phyloP scores from a whole-genome alignment of 2,113 vertebrate species.

The Protobothrops mucrosquamatus region DNA sequence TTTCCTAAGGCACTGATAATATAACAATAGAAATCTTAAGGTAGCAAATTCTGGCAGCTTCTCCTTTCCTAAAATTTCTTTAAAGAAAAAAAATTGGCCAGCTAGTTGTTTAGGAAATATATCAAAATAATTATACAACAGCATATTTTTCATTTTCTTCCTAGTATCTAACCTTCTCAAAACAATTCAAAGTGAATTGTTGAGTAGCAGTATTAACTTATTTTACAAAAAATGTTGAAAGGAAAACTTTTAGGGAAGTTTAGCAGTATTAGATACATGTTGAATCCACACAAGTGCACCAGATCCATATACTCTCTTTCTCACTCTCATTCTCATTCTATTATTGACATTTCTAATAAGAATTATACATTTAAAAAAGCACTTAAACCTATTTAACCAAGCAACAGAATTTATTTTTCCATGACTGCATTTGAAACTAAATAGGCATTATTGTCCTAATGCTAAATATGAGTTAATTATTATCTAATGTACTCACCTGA shows the following conservation, averaged over 20 bases:
- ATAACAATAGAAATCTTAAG: not conserved
- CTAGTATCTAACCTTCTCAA: not conserved
- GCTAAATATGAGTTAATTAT: not conserved
- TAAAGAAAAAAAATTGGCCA: not conserved
- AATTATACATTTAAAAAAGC: not conserved
- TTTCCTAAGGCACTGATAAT: not conserved
- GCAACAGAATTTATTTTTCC: not conserved
- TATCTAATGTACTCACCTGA: slow-evolving; percentile 76
- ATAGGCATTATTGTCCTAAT: not conserved
- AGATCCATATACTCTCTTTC: not conserved
- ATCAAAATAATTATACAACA: not conserved
- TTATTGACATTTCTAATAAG: not conserved
- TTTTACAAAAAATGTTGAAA: not conserved
- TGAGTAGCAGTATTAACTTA: not conserved
- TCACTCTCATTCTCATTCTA: not conserved
- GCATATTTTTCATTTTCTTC: not conserved
- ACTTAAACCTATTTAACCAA: not conserved
- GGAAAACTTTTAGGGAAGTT: not conserved
- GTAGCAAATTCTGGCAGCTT: not conserved
- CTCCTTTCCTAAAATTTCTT: not conserved
- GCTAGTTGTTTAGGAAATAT: not conserved
- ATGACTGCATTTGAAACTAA: not conserved
- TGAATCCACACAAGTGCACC: not conserved
- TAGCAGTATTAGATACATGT: not conserved
- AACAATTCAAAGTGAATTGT: not conserved